Evolutionary conservation across 2,797 vertebrate genomes (phyloP).

Genomic region (Premnoplex brunnescens): DNA sequence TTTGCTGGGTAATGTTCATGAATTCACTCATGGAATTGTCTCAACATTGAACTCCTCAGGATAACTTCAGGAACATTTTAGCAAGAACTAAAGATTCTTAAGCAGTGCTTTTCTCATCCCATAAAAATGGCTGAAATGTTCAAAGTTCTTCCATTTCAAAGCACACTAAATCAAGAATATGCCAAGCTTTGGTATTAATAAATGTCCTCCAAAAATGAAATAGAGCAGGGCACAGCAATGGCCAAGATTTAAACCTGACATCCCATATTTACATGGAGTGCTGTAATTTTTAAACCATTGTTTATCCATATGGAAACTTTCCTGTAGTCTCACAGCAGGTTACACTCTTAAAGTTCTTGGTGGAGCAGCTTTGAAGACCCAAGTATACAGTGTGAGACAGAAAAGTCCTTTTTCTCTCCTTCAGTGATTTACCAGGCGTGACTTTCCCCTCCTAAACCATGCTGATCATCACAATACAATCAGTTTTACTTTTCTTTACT

Average conservation of each 20-base stretch:
- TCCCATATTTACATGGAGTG: neutral
- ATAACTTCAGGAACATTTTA: neutral
- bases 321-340: neutral
- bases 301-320: neutral
- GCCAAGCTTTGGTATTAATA: neutral
- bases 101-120: neutral
- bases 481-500: neutral
- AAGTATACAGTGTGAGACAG: neutral
- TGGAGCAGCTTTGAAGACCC: neutral
- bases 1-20: neutral
- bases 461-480: neutral
- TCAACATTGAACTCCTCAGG: neutral
- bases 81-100: neutral
- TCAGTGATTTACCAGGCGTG: neutral
- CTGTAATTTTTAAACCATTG: neutral
- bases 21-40: neutral
- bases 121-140: neutral
- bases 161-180: neutral
- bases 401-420: neutral
- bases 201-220: neutral
- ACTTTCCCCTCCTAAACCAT: neutral
- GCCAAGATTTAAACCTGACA: neutral
- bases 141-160: neutral
- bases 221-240: neutral
- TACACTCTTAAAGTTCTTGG: neutral